Evolutionary conservation across 1,140 invertebrate species (phyloP).

Genomic region (Anastrepha ludens): DNA sequence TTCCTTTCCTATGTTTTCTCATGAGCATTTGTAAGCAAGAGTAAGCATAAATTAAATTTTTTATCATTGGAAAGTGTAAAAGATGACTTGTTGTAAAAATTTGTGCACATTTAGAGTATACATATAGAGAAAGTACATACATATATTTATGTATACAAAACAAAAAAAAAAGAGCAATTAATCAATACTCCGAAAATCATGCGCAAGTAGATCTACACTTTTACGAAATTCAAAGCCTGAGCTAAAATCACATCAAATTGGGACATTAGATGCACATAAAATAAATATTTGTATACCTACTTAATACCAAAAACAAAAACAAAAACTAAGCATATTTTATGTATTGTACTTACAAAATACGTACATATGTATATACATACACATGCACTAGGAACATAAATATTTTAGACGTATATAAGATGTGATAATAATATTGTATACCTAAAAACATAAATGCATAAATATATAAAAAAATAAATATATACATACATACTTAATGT

Average conservation of each 20-base stretch:
- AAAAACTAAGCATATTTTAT: conserved; percentile 30
- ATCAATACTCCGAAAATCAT: too few relatives aligned
- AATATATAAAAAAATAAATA: not conserved
- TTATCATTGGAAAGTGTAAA: too few relatives aligned
- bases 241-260: not conserved
- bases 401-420: conserved; percentile 42
- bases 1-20: too few relatives aligned
- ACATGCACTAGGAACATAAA: conserved; percentile 31
- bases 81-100: too few relatives aligned
- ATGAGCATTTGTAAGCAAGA: too few relatives aligned
- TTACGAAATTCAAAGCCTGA: not conserved
- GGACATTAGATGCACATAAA: not conserved
- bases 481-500: not conserved
- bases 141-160: too few relatives aligned
- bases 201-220: not conserved
- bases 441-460: conserved; percentile 5
- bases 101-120: too few relatives aligned
- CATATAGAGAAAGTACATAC: too few relatives aligned
- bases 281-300: not conserved
- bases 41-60: too few relatives aligned
- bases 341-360: conserved; percentile 10
- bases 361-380: conserved; percentile 1
- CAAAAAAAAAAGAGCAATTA: too few relatives aligned
- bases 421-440: conserved; percentile 45
- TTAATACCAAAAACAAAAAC: not conserved